Conservation (phyloP, 1,140 invertebrate genomes). For the Carcinoscorpius rotundicauda region DNA sequence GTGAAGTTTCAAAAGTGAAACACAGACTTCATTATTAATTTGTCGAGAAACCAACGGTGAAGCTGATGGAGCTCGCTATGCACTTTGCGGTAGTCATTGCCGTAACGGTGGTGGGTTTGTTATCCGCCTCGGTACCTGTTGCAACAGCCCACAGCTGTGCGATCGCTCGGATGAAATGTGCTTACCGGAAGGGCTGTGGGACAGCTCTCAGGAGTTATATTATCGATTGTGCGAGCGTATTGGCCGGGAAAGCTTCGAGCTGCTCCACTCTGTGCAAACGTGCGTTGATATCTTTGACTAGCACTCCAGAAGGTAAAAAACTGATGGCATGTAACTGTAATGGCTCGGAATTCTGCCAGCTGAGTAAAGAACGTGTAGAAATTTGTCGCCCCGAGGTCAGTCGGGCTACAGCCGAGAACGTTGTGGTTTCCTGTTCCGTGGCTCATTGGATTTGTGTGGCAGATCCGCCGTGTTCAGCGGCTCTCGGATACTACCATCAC, state of each 20-base stretch:
- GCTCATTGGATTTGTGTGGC: constrained; percentile 65
- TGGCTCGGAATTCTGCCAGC: constrained; percentile 46
- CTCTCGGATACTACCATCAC: constrained; percentile 56
- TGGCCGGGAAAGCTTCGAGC: constrained; percentile 31
- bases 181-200: constrained; percentile 56
- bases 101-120: too few relatives aligned
- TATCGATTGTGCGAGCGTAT: constrained; percentile 50
- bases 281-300: constrained; percentile 59
- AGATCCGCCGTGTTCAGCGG: constrained; percentile 57
- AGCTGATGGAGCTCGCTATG: too few relatives aligned
- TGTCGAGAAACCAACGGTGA: too few relatives aligned
- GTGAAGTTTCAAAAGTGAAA: too few relatives aligned
- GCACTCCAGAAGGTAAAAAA: constrained; percentile 55
- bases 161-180: constrained; percentile 52
- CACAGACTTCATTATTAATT: too few relatives aligned
- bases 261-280: constrained; percentile 58
- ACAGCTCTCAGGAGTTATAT: constrained; percentile 58
- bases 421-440: constrained; percentile 53
- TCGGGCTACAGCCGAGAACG: constrained; percentile 46
- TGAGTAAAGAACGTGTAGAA: constrained; percentile 52
- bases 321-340: constrained; percentile 59
- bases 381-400: constrained; percentile 53
- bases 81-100: too few relatives aligned
- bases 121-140: too few relatives aligned
- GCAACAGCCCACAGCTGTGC: constrained; percentile 38